A percentile compares a stretch with the other conserved stretches of the same genome.
Evolutionary conservation across 2,888 invertebrate genomes (phyloP).

Genomic region (Magallana nippona): DNA sequence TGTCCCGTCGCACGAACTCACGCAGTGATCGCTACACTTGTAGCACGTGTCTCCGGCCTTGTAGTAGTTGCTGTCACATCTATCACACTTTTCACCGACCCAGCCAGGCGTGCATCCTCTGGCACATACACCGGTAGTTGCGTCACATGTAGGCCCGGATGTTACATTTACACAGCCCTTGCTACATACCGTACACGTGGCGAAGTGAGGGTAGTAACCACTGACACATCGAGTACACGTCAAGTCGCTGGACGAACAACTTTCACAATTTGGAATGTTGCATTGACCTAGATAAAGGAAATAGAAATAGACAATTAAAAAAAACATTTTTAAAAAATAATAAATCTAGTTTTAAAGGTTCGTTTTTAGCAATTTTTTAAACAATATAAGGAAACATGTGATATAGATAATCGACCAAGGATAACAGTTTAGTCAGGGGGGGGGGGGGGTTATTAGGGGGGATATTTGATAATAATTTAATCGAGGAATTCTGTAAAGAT

Average conservation of each 20-base stretch:
- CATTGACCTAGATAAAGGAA: background rate
- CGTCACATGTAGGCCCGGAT: conserved; percentile 6
- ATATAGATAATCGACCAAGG: too few species aligned
- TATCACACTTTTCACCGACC: conserved; percentile 32
- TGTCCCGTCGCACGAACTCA: conserved; percentile 39
- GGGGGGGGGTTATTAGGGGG: too few species aligned
- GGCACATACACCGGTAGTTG: conserved; percentile 30
- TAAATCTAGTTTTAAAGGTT: too few species aligned
- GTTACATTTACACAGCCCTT: conserved; percentile 2
- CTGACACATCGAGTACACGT: conserved; percentile 28
- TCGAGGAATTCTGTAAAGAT: too few species aligned
- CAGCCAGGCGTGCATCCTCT: conserved; percentile 42
- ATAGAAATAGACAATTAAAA: too few species aligned
- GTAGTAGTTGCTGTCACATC: conserved; percentile 44
- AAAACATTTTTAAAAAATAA: too few species aligned
- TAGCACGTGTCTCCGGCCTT: conserved; percentile 7
- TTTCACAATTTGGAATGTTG: conserved; percentile 17
- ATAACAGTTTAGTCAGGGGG: too few species aligned
- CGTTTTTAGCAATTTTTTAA: too few species aligned
- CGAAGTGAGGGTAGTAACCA: conserved; percentile 27
- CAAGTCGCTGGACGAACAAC: background rate
- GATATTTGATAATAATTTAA: too few species aligned
- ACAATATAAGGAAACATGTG: too few species aligned
- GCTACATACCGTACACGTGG: conserved; percentile 14
- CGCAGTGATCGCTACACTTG: conserved; percentile 43